Base-by-base conservation (phyloP, 2,113 vertebrate genomes). In the Eira barbara region DNA sequence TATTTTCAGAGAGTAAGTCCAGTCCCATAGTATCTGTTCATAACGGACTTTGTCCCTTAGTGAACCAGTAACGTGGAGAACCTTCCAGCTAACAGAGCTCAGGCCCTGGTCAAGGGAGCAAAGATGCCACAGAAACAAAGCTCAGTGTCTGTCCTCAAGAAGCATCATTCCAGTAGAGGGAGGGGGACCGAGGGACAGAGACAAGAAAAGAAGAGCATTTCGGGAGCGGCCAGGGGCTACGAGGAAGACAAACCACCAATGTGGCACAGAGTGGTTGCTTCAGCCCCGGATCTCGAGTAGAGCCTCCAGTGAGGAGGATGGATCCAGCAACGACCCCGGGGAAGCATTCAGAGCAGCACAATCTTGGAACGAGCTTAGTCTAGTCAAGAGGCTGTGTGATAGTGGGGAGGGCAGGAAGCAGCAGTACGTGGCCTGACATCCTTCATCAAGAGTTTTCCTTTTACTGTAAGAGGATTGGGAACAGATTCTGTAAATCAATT, bases 181-280 rank as follows among this genome's bases (percentile, higher is more conserved):
- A 76, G 25, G 76, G 49, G 12, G n/a, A 42, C 20, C 12, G 4
- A 39, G 7, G 27, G 55, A 23, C 83, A 55, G 3, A 57, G 71
- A 27, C 14, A 55, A 45, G 36, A 6, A 45, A 23, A 34, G n/a
- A 81, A 74, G 80, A 15, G 4, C 15, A 13, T 63, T 49, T 57
- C 57, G 45, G 79, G 9, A 2, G 7, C 14, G 2, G 11, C 83
- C 61, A 27, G 2, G 45, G 55, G 34, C 47, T 6, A 6, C 23
- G 21, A 36, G 42, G 52, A 23, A 23, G 36, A 34, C 25, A 2
- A 4, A 27, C 0, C 0, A 25, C 34, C 10, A 13, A 14, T 0
- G 0, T 3, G 42, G 23, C 7, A 1, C 7, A 27, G 18, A 85
- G 25, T 21, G 76, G 7, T n/a, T 34, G 9, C 59, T 39, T 14